phyloP scores from a whole-genome alignment of 1,140 invertebrate species.

The Leucophenga varia region DNA sequence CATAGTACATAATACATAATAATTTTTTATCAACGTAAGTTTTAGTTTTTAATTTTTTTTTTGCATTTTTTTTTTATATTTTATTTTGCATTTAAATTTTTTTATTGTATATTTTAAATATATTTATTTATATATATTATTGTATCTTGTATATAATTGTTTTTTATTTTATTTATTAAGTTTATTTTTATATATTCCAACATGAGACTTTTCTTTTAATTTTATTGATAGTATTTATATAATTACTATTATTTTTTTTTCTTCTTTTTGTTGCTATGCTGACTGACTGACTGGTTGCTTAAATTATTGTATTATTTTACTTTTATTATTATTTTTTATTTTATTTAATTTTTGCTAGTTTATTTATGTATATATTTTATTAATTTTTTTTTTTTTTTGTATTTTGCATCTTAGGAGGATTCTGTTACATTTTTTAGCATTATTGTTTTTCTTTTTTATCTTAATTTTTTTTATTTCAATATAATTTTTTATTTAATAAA shows the following conservation, averaged over 20 bases:
- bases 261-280: constrained; percentile 38
- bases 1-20: no score
- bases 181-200: constrained; percentile 25
- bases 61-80: constrained; percentile 12
- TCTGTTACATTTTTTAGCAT: constrained; percentile 35
- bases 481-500: constrained; percentile 38
- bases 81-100: constrained; percentile 30
- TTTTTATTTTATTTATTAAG: constrained; percentile 20
- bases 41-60: constrained; percentile 24
- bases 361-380: constrained; percentile 1
- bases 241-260: constrained; percentile 19
- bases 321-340: constrained; percentile 4
- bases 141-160: constrained; percentile 11
- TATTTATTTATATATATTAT: constrained; percentile 16
- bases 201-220: constrained; percentile 32
- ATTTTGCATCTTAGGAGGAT: constrained; percentile 38
- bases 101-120: constrained; percentile 15
- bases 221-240: constrained; percentile 14
- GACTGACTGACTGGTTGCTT: constrained; percentile 45
- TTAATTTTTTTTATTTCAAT: constrained; percentile 6
- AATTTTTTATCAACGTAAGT: constrained; percentile 47
- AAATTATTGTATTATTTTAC: constrained; percentile 34
- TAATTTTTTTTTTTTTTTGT: constrained; percentile 27
- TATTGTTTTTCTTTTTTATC: constrained; percentile 16
- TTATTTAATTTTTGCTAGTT: constrained; percentile 41